Conservation (phyloP, 2,797 vertebrate genomes). For the Muscicapa comitata region DNA sequence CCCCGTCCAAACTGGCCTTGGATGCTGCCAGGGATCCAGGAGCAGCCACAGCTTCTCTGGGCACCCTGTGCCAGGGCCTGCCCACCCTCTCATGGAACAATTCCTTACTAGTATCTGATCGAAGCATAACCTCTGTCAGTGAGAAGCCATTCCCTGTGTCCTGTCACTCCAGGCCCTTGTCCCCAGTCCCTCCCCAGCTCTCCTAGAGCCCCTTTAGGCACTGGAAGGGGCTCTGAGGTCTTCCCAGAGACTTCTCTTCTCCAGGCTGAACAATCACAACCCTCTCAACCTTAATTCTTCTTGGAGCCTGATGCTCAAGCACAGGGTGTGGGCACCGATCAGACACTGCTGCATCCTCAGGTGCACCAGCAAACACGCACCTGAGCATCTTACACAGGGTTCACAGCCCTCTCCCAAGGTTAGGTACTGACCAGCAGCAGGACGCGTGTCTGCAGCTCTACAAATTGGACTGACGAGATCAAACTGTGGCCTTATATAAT, state of each 20-base stretch:
- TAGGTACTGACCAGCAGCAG: neutral
- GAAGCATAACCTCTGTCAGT: neutral
- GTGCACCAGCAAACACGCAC: neutral
- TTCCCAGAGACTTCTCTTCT: neutral
- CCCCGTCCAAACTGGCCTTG: accelerated
- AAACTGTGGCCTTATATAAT: neutral
- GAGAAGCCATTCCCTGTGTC: neutral
- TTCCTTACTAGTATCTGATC: neutral
- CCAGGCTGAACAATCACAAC: neutral
- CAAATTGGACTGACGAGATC: neutral
- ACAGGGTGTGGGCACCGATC: neutral
- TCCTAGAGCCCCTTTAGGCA: neutral
- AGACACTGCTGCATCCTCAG: neutral
- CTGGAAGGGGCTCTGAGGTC: neutral
- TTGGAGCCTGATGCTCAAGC: neutral
- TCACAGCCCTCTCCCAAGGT: neutral
- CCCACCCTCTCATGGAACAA: accelerated
- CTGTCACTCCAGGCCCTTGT: neutral
- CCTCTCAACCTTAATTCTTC: neutral
- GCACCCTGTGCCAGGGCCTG: neutral
- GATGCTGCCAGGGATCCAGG: neutral
- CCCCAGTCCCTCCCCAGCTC: neutral
- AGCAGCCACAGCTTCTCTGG: neutral
- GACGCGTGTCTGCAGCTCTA: neutral
- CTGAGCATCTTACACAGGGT: neutral